phyloP scores from a whole-genome alignment of 2,888 invertebrate species.

The Trichogramma evanescens region DNA sequence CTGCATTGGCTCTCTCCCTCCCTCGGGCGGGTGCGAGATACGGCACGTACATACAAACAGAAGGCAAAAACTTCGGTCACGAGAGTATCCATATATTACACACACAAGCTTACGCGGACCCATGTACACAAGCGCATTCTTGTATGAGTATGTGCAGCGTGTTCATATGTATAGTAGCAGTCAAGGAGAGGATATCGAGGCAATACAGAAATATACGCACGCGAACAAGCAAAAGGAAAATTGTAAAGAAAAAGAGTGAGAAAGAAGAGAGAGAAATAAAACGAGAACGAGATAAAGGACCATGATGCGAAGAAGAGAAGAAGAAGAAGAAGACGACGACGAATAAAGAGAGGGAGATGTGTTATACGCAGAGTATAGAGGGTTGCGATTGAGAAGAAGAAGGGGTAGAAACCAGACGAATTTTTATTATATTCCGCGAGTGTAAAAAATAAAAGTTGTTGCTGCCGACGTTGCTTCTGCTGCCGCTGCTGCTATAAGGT shows the following conservation, averaged over 20 bases:
- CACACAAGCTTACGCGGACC: too few relatives aligned
- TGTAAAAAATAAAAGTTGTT: neutral
- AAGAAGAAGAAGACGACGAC: too few relatives aligned
- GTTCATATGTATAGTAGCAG: neutral
- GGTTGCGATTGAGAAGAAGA: neutral
- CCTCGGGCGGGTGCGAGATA: constrained; percentile 19
- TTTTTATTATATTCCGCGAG: constrained; percentile 29
- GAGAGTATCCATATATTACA: neutral
- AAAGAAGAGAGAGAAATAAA: constrained; percentile 28
- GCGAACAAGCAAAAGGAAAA: constrained; percentile 18
- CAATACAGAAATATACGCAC: neutral
- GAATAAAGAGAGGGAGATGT: constrained; percentile 7
- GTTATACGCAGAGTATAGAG: too few relatives aligned
- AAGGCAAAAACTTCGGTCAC: constrained; percentile 10
- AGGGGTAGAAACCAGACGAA: constrained; percentile 33
- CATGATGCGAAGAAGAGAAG: neutral
- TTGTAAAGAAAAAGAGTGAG: constrained; percentile 9
- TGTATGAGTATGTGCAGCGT: too few relatives aligned
- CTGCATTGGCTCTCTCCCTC: neutral
- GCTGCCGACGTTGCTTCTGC: too few relatives aligned
- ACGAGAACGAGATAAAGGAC: constrained; percentile 21
- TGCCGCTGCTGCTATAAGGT: too few relatives aligned
- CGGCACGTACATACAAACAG: constrained; percentile 16
- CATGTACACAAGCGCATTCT: too few relatives aligned
- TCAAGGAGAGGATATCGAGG: neutral